A percentile compares a stretch with the other conserved stretches of the same genome.
Conservation (phyloP, 2,113 vertebrate genomes). For the Urocitellus parryii region DNA sequence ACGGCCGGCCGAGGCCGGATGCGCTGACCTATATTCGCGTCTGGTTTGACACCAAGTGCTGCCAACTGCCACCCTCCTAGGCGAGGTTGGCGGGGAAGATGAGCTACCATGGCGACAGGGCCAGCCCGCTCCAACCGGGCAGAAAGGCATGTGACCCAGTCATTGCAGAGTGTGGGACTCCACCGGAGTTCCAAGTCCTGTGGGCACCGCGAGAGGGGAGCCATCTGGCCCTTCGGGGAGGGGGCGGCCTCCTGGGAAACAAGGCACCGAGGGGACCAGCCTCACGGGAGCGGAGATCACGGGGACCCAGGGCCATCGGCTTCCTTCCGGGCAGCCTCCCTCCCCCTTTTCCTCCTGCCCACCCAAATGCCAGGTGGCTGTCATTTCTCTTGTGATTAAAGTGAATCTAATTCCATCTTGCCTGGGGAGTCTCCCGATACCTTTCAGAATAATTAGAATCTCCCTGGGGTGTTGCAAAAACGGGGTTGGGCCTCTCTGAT, state of each 20-base stretch:
- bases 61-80: background rate
- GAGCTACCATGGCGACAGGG: background rate
- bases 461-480: background rate
- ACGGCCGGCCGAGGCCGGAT: background rate
- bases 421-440: background rate
- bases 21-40: background rate
- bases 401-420: slow-evolving; percentile 21
- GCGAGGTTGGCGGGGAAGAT: background rate
- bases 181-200: rapidly evolving
- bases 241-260: background rate
- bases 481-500: background rate
- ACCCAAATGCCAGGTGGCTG: background rate
- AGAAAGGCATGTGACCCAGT: background rate
- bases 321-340: background rate
- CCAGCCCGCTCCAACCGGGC: background rate
- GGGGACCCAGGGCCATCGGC: background rate
- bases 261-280: background rate
- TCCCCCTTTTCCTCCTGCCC: background rate
- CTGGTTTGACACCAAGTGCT: background rate
- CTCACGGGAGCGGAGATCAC: background rate
- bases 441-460: background rate
- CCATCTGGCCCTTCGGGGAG: background rate
- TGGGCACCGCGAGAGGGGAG: rapidly evolving
- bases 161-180: background rate
- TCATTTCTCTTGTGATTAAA: slow-evolving; percentile 58